Conservation (phyloP, 2,797 vertebrate species). For the Melanogrammus aeglefinus region DNA sequence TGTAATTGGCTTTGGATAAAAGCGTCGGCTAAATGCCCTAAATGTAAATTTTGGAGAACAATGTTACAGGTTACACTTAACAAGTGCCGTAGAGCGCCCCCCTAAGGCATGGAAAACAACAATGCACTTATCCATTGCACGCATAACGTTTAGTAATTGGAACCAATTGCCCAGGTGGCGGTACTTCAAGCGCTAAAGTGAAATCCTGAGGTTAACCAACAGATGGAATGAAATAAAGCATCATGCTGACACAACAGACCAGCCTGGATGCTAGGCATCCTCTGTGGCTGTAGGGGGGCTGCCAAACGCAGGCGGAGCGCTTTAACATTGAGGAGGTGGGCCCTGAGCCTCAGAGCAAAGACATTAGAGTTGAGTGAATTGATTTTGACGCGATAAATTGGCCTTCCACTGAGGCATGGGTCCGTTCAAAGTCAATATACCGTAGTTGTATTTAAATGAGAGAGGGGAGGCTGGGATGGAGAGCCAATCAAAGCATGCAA, state of each 20-base stretch:
- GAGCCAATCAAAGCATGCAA: conserved; percentile 1
- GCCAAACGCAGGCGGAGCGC: neutral
- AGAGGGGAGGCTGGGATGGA: conserved; percentile 1
- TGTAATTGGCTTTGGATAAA: no score
- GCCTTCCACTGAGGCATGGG: conserved; percentile 15
- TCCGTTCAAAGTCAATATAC: conserved; percentile 19
- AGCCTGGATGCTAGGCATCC: neutral
- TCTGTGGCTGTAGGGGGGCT: neutral
- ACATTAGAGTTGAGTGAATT: conserved; percentile 17
- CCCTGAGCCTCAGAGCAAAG: conserved; percentile 16
- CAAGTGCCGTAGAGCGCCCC: no score
- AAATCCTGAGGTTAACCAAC: neutral
- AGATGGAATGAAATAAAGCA: neutral
- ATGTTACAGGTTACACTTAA: no score
- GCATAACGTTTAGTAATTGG: neutral
- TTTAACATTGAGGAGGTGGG: conserved; percentile 14
- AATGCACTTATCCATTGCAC: no score
- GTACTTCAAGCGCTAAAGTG: neutral
- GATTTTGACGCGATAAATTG: conserved; percentile 28
- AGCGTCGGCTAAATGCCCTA: no score
- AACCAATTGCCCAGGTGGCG: neutral
- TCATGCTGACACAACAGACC: neutral
- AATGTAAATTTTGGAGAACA: no score
- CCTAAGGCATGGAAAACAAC: no score
- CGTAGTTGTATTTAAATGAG: conserved; percentile 4